Percentiles rank a stretch among this genome's conserved stretches.
These are phyloP conservation scores for Neolamprologus brichardi DNA, from an alignment of 2,113 vertebrate species.

Conservation along the genomic window DNA sequence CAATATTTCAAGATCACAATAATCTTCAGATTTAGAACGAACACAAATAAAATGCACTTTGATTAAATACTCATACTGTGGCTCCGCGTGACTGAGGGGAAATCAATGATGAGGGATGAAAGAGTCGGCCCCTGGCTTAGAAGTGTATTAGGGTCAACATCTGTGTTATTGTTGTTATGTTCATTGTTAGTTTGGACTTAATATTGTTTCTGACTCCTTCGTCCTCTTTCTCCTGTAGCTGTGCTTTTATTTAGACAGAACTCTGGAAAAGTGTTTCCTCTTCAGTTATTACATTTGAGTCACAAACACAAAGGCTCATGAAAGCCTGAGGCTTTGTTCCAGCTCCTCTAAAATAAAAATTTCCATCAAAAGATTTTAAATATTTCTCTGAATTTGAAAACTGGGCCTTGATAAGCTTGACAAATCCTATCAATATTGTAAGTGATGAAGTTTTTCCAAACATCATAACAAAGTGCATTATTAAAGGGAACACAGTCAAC, in stretches of 20 bases:
- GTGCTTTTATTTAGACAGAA: background rate
- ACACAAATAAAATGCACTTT: background rate
- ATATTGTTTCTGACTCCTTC: background rate
- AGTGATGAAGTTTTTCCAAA: background rate
- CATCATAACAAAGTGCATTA: background rate
- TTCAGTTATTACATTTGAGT: background rate
- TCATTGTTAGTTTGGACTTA: background rate
- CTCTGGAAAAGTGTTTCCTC: background rate
- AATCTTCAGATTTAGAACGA: background rate
- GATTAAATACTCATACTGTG: background rate
- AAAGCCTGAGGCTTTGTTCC: background rate
- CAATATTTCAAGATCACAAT: background rate
- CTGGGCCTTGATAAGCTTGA: background rate
- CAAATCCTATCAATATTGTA: background rate
- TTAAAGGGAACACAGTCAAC: background rate
- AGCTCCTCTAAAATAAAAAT: background rate
- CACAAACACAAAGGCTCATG: background rate
- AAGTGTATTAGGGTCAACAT: background rate
- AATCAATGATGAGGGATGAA: background rate
- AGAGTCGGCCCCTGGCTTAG: background rate
- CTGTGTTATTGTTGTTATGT: background rate
- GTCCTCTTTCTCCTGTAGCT: background rate
- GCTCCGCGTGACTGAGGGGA: rapidly evolving
- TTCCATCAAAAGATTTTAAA: background rate
- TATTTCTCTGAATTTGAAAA: background rate